Evolutionary conservation across 2,888 invertebrate genomes (phyloP).

Genomic region (Notocelia uddmanniana): DNA sequence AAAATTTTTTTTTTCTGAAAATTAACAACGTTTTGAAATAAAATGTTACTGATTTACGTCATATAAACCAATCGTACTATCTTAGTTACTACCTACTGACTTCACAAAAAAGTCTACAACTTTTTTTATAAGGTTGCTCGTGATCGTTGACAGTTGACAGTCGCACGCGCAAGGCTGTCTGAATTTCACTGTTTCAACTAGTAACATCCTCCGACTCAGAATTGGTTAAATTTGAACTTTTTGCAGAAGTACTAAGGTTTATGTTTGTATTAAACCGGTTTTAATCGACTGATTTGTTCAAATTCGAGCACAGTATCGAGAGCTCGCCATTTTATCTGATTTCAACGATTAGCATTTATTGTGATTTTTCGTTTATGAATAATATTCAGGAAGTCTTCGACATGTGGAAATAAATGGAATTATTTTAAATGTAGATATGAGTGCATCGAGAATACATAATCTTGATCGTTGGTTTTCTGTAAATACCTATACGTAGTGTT

Average conservation of each 20-base stretch:
- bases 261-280: background rate
- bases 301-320: slow-evolving; percentile 25
- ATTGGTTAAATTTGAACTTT: slow-evolving; percentile 2
- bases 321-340: slow-evolving; percentile 29
- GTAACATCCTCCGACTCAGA: background rate
- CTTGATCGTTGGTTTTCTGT: background rate
- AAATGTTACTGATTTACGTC: no score
- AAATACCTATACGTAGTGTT: no score
- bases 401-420: background rate
- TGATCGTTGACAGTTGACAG: slow-evolving; percentile 40
- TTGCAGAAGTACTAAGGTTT: background rate
- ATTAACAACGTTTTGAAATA: no score
- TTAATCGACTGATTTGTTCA: slow-evolving; percentile 32
- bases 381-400: slow-evolving; percentile 9
- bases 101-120: background rate
- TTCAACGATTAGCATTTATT: slow-evolving; percentile 27
- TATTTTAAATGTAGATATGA: background rate
- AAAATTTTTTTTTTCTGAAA: no score
- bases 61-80: background rate
- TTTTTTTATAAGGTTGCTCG: slow-evolving; percentile 5
- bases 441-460: background rate
- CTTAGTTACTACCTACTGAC: background rate
- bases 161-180: slow-evolving; percentile 27
- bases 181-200: slow-evolving; percentile 19
- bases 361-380: slow-evolving; percentile 8